Conservation (phyloP, 2,797 vertebrate species). For the Galago senegalensis region DNA sequence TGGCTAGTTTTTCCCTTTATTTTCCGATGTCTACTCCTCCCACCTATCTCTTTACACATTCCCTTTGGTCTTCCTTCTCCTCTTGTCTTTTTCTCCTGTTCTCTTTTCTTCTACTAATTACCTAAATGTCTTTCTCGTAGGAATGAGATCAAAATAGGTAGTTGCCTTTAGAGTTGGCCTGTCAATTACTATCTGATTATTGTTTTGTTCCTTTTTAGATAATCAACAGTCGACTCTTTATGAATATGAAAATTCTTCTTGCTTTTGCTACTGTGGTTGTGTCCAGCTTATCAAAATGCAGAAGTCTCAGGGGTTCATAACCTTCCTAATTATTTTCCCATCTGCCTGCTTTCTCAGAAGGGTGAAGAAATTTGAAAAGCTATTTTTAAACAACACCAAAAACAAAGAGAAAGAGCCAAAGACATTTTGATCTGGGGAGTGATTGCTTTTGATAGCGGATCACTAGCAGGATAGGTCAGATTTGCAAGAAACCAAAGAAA, state of each 20-base stretch:
- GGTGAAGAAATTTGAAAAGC: neutral
- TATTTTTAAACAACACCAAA: neutral
- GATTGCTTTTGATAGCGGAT: neutral
- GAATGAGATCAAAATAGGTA: slow-evolving; percentile 47
- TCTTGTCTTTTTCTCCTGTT: neutral
- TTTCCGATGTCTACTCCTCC: neutral
- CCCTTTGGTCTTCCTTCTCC: slow-evolving; percentile 3
- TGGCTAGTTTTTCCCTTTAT: neutral
- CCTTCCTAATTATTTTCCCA: slow-evolving; percentile 3
- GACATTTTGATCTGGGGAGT: neutral
- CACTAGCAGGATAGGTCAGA: neutral
- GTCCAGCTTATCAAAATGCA: neutral
- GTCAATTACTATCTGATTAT: slow-evolving; percentile 30
- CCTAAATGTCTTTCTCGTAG: slow-evolving; percentile 1
- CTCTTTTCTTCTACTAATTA: slow-evolving; percentile 34
- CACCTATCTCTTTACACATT: neutral
- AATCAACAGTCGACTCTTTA: neutral
- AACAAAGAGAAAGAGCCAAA: slow-evolving; percentile 10
- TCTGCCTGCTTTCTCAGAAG: neutral
- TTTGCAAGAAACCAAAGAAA: neutral
- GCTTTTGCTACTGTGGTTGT: neutral
- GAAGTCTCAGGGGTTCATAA: neutral
- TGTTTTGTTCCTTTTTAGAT: slow-evolving; percentile 30
- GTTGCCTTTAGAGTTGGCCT: slow-evolving; percentile 23
- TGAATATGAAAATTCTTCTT: neutral